phyloP scores from a whole-genome alignment of 2,797 vertebrate species.

The Tenualosa thibaudeaui region DNA sequence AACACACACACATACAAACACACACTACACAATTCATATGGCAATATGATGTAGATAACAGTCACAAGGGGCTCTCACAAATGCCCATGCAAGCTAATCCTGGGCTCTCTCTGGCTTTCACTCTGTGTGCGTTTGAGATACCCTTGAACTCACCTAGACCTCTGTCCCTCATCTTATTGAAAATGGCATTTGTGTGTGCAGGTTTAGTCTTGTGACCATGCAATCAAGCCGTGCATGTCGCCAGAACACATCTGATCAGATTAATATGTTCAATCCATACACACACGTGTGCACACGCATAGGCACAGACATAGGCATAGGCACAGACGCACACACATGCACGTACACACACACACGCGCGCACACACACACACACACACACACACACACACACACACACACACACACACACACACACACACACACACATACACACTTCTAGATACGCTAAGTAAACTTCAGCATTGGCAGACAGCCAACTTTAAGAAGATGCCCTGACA shows the following conservation, averaged over 20 bases:
- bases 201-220: background rate
- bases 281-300: too few species aligned
- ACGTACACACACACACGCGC: background rate
- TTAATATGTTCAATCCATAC: background rate
- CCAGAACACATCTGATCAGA: slow-evolving; percentile 12
- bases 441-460: background rate
- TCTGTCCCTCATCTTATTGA: background rate
- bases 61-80: background rate
- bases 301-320: background rate
- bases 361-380: background rate
- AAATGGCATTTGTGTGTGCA: background rate
- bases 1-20: too few species aligned
- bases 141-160: background rate
- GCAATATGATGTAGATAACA: too few species aligned
- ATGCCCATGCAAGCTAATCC: background rate
- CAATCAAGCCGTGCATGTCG: slow-evolving; percentile 12
- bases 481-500: background rate
- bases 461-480: background rate
- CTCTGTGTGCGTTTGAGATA: too few species aligned
- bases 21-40: too few species aligned
- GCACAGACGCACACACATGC: background rate
- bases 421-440: background rate
- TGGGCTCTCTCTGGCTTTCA: background rate
- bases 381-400: background rate
- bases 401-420: background rate